phyloP scores from a whole-genome alignment of 64 coral and sea anemone genomes.

The Dendronephthya gigantea region DNA sequence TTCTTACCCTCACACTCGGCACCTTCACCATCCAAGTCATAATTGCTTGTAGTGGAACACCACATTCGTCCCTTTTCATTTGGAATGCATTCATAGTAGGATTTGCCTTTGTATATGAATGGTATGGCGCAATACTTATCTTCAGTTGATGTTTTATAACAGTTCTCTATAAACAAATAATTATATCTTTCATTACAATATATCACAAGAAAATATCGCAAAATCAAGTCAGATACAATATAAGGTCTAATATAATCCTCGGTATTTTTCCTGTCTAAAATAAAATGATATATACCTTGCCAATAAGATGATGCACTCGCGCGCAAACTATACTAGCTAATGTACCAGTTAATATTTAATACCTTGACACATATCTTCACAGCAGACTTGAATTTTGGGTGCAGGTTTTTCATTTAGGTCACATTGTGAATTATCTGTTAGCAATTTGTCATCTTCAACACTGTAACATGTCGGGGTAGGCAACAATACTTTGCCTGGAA shows the following conservation, averaged over 20 bases:
- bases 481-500: not conserved
- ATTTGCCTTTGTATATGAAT: not conserved
- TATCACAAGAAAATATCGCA: not conserved
- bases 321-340: too few species aligned
- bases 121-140: not conserved
- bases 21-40: not conserved
- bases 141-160: not conserved
- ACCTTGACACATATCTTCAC: slow-evolving; percentile 1
- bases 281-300: too few species aligned
- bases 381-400: not conserved
- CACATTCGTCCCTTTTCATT: not conserved
- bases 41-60: not conserved
- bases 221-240: too few species aligned
- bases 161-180: not conserved
- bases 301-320: too few species aligned
- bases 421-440: not conserved
- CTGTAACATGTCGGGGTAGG: not conserved
- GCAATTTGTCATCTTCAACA: not conserved
- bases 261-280: too few species aligned
- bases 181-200: not conserved
- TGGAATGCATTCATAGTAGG: not conserved
- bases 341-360: not conserved
- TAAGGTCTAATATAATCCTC: too few species aligned
- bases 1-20: not conserved
- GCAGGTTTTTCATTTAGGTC: not conserved